These are phyloP conservation scores for Aselliscus stoliczkanus DNA, from an alignment of 2,797 vertebrate genomes.

Conservation along the genomic window DNA sequence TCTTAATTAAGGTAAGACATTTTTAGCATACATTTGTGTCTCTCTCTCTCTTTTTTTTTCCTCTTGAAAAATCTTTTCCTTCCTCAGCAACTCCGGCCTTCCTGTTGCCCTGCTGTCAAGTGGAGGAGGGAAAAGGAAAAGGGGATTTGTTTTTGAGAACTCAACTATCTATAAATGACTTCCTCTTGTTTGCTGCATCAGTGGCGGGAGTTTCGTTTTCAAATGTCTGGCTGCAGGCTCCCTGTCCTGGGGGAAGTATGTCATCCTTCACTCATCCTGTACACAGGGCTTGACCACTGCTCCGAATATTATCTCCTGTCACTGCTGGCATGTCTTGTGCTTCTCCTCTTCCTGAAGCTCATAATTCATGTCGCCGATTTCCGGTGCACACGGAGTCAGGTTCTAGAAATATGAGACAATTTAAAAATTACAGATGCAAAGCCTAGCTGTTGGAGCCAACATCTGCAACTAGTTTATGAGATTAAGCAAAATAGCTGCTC, in stretches of 20 bases:
- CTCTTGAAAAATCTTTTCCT: constrained; percentile 26
- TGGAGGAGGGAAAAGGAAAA: constrained; percentile 53
- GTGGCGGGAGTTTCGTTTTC: constrained; percentile 66
- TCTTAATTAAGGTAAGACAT: constrained; percentile 49
- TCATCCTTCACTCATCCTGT: constrained; percentile 83
- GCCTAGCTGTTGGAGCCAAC: constrained; percentile 53
- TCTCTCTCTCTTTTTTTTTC: neutral
- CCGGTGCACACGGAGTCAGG: constrained; percentile 64
- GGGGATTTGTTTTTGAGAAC: constrained; percentile 70
- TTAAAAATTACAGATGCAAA: constrained; percentile 73
- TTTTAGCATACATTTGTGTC: neutral
- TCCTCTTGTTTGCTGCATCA: constrained; percentile 73
- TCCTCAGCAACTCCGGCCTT: constrained; percentile 72
- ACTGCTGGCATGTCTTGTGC: constrained; percentile 70
- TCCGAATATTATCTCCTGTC: constrained; percentile 73
- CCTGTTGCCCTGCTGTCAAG: constrained; percentile 76
- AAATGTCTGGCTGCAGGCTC: constrained; percentile 66
- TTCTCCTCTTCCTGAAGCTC: constrained; percentile 77
- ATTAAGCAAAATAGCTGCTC: constrained; percentile 67
- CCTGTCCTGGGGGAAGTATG: constrained; percentile 81
- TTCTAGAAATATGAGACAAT: constrained; percentile 69
- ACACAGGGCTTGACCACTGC: constrained; percentile 57
- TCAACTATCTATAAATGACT: constrained; percentile 74
- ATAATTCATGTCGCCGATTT: constrained; percentile 76
- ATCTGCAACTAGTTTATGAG: constrained; percentile 70